Evolutionary conservation across 2,797 vertebrate species (phyloP).

Genomic region (Peromyscus aztecus): DNA sequence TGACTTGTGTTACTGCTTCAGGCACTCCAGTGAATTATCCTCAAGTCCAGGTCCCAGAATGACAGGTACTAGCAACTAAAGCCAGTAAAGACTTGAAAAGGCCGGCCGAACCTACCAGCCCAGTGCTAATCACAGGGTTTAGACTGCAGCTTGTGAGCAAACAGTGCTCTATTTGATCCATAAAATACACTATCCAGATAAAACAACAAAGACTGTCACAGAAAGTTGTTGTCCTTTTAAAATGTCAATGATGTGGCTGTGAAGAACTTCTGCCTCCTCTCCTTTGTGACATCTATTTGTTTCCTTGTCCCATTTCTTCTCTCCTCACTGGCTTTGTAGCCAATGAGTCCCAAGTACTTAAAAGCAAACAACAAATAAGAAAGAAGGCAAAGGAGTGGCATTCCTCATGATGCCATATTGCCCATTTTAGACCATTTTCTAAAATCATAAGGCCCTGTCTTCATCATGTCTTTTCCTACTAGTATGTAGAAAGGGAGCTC

Average conservation of each 20-base stretch:
- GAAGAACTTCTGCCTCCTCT: not conserved
- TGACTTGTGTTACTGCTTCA: not conserved
- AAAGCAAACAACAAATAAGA: not conserved
- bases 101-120: not conserved
- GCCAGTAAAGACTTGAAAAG: not conserved
- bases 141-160: not conserved
- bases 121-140: not conserved
- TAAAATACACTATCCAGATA: not conserved
- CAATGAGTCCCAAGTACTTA: not conserved
- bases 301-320: not conserved
- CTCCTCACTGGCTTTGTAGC: not conserved
- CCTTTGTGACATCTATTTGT: not conserved
- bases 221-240: conserved; percentile 5
- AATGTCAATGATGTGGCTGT: not conserved
- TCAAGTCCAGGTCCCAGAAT: not conserved
- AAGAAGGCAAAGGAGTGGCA: not conserved
- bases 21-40: not conserved
- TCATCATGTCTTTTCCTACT: conserved; percentile 6
- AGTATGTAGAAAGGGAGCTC: not conserved
- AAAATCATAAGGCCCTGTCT: not conserved
- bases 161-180: not conserved
- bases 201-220: not conserved
- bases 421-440: not conserved
- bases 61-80: not conserved
- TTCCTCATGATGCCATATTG: not conserved